Conservation (phyloP, 2,888 invertebrate genomes). For the Microctonus aethiopoides region DNA sequence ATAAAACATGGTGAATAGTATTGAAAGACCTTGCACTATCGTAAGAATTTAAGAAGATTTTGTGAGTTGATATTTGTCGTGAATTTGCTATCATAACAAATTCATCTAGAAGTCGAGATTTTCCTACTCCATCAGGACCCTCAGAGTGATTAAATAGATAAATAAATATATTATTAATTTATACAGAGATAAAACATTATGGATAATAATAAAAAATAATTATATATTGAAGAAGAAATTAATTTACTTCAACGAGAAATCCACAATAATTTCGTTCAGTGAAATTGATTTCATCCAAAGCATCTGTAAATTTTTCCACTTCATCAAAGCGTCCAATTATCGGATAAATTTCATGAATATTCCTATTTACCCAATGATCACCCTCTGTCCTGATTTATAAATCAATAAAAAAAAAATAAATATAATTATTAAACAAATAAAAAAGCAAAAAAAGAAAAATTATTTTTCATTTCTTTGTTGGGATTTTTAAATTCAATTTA, state of each 20-base stretch:
- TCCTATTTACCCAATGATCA: not conserved
- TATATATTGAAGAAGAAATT: not conserved
- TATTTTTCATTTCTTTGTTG: too few species aligned
- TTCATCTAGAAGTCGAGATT: constrained; percentile 70
- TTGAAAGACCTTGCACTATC: constrained; percentile 43
- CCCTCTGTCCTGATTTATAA: constrained; percentile 27
- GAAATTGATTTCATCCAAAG: constrained; percentile 53
- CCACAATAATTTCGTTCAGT: constrained; percentile 68
- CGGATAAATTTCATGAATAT: constrained; percentile 57
- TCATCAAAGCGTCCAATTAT: constrained; percentile 69
- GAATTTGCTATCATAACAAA: constrained; percentile 43
- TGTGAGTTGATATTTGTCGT: constrained; percentile 43
- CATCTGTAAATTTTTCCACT: constrained; percentile 64
- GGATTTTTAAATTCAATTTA: too few species aligned
- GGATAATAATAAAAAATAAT: too few species aligned
- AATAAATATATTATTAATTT: constrained; percentile 2
- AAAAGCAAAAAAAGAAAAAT: too few species aligned
- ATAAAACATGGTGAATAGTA: constrained; percentile 45
- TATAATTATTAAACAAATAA: too few species aligned
- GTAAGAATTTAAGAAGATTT: constrained; percentile 41
- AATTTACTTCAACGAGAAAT: constrained; percentile 67
- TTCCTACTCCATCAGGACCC: constrained; percentile 66
- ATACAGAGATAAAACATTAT: not conserved
- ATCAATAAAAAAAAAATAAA: too few species aligned
- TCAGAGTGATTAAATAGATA: too few species aligned